Conservation (phyloP, 1,140 invertebrate genomes). For the Sitobion miscanthi region DNA sequence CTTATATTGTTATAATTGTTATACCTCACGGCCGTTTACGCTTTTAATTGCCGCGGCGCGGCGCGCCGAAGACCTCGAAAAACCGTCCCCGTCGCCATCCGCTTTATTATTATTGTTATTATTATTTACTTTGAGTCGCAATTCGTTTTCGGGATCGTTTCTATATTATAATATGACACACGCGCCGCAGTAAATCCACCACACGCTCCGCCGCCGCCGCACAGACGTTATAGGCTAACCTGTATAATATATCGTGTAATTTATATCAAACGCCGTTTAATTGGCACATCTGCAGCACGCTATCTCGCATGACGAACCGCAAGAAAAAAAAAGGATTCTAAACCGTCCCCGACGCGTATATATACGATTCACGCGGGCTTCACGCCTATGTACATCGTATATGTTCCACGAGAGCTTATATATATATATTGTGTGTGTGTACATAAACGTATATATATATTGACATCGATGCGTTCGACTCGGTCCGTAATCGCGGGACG, state of each 20-base stretch:
- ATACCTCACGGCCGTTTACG: background rate
- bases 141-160: background rate
- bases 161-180: background rate
- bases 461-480: background rate
- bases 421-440: background rate
- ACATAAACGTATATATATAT: background rate
- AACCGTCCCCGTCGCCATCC: background rate
- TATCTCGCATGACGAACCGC: slow-evolving; percentile 42
- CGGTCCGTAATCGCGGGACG: background rate
- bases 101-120: too few relatives aligned
- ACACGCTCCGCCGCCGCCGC: too few relatives aligned
- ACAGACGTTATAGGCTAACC: background rate
- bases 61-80: background rate
- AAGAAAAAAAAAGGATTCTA: slow-evolving; percentile 16
- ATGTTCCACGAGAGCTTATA: background rate
- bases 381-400: background rate
- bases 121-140: slow-evolving; percentile 10
- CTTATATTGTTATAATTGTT: background rate
- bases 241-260: background rate
- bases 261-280: slow-evolving; percentile 12
- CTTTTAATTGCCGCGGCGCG: background rate
- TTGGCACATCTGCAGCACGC: slow-evolving; percentile 24
- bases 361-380: background rate
- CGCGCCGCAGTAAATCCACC: background rate
- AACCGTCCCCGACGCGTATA: background rate